Evolutionary conservation across 2,888 invertebrate species (phyloP).

Genomic region (Boloria selene): DNA sequence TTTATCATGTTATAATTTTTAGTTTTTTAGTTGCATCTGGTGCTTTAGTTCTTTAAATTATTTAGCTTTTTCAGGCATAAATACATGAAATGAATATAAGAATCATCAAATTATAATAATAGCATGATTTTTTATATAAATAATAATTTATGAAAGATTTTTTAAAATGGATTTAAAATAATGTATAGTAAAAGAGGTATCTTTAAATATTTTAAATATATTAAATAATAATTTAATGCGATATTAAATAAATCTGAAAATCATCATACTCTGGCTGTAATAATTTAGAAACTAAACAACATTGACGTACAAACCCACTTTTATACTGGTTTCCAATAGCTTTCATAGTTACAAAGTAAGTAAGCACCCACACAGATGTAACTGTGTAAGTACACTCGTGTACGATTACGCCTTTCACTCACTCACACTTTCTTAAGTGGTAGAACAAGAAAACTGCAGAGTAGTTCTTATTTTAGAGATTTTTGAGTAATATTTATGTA

Average conservation of each 20-base stretch:
- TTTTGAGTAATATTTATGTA: background rate
- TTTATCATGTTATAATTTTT: no score
- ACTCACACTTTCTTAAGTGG: slow-evolving; percentile 50
- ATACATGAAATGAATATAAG: no score
- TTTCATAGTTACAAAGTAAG: slow-evolving; percentile 63
- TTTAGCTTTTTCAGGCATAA: no score
- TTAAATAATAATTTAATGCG: background rate
- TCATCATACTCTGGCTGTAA: slow-evolving; percentile 47
- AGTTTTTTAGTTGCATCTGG: no score
- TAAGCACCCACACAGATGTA: slow-evolving; percentile 60
- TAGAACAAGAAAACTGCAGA: slow-evolving; percentile 51
- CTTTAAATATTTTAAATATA: background rate
- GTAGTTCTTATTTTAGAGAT: slow-evolving; percentile 36
- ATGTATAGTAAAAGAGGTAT: no score
- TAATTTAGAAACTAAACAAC: slow-evolving; percentile 65
- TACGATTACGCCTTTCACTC: slow-evolving; percentile 73
- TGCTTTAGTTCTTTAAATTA: no score
- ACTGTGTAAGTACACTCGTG: slow-evolving; percentile 52
- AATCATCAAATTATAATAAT: no score
- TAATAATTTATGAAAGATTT: no score
- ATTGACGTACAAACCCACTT: slow-evolving; percentile 55
- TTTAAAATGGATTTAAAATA: no score
- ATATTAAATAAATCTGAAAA: slow-evolving; percentile 24
- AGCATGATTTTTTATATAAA: no score
- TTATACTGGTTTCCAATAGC: slow-evolving; percentile 72